Conservation (phyloP, 2,888 invertebrate genomes). For the Athripsodes cinereus region DNA sequence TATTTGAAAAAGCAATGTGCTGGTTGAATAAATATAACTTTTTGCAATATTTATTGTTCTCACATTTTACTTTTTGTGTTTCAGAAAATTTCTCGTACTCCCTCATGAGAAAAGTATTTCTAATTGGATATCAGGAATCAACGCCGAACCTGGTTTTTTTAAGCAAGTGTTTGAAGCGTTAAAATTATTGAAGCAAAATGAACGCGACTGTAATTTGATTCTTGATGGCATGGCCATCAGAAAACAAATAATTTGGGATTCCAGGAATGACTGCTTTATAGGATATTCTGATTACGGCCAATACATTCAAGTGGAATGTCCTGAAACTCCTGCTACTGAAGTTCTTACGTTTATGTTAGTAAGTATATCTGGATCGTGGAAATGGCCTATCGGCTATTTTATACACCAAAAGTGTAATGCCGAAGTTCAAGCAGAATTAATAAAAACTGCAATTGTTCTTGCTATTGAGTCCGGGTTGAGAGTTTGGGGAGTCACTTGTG, state of each 20-base stretch:
- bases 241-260: neutral
- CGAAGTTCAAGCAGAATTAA: neutral
- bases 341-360: neutral
- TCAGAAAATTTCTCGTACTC: neutral
- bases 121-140: neutral
- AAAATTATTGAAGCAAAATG: neutral
- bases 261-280: neutral
- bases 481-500: neutral
- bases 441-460: neutral
- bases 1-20: too few species aligned
- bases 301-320: neutral
- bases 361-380: neutral
- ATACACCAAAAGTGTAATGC: neutral
- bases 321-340: slow-evolving; percentile 3
- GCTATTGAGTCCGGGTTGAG: neutral
- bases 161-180: slow-evolving; percentile 1
- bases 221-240: neutral
- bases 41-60: neutral
- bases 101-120: slow-evolving; percentile 4
- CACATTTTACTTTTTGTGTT: slow-evolving; percentile 1
- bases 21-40: too few species aligned
- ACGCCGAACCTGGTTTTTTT: slow-evolving; percentile 1
- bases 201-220: neutral
- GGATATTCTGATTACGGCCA: neutral
- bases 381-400: neutral